A percentile compares a stretch with the other conserved stretches of the same genome.
Evolutionary conservation across 2,888 invertebrate species (phyloP).

Genomic region (Sipha maydis): DNA sequence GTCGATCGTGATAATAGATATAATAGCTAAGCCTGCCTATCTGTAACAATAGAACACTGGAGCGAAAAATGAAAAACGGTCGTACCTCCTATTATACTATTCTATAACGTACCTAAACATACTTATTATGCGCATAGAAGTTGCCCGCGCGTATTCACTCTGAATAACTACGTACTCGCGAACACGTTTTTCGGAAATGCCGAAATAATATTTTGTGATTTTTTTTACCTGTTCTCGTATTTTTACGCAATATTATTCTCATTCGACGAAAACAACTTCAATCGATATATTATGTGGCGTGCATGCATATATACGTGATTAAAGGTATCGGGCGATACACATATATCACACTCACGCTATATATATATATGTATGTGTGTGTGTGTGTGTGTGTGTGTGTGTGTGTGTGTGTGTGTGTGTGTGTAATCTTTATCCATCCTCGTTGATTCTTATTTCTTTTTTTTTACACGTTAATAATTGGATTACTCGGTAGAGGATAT

Average conservation of each 20-base stretch:
- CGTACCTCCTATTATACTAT: not conserved
- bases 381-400: not conserved
- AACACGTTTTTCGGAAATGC: not conserved
- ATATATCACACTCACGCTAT: not conserved
- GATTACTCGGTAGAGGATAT: conserved; percentile 55
- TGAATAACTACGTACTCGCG: not conserved
- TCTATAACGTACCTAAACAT: not conserved
- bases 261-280: not conserved
- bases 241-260: not conserved
- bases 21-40: not conserved
- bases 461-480: conserved; percentile 61
- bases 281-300: conserved; percentile 26
- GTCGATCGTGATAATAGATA: not conserved
- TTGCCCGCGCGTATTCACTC: not conserved
- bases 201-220: not conserved
- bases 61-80: not conserved
- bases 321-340: conserved; percentile 33
- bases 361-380: not conserved
- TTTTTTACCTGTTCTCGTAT: not conserved
- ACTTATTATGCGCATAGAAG: not conserved
- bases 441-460: conserved; percentile 25
- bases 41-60: not conserved
- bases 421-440: conserved; percentile 47
- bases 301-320: conserved; percentile 27
- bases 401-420: not conserved